Evolutionary conservation across 1,140 invertebrate species (phyloP).

Genomic region (Arctopsyche grandis): DNA sequence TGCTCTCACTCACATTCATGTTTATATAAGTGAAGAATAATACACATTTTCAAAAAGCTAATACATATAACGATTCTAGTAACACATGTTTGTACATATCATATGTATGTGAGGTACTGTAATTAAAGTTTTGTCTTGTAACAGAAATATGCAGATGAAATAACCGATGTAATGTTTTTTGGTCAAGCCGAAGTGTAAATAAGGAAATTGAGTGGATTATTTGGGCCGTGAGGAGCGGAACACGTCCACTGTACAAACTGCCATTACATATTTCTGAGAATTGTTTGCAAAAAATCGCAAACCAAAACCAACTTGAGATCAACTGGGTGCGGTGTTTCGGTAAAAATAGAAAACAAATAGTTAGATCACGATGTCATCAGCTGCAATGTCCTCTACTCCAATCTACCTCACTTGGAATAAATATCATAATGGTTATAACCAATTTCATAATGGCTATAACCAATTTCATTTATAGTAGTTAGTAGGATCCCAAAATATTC

Average conservation of each 20-base stretch:
- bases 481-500: too few relatives aligned
- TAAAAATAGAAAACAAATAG: conserved; percentile 18
- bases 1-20: too few relatives aligned
- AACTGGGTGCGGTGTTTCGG: not conserved
- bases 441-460: too few relatives aligned
- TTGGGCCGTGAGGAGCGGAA: not conserved
- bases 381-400: not conserved
- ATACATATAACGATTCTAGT: too few relatives aligned
- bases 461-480: too few relatives aligned
- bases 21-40: too few relatives aligned
- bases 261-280: not conserved
- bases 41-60: too few relatives aligned
- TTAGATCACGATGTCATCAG: not conserved
- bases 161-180: not conserved
- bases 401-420: too few relatives aligned
- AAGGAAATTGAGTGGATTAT: not conserved
- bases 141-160: too few relatives aligned
- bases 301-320: not conserved
- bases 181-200: not conserved
- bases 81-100: too few relatives aligned
- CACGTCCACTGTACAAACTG: conserved; percentile 1
- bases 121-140: not conserved
- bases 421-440: too few relatives aligned
- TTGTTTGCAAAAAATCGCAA: not conserved
- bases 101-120: not conserved